Conservation (phyloP, 2,113 vertebrate species). For the Gambusia affinis region DNA sequence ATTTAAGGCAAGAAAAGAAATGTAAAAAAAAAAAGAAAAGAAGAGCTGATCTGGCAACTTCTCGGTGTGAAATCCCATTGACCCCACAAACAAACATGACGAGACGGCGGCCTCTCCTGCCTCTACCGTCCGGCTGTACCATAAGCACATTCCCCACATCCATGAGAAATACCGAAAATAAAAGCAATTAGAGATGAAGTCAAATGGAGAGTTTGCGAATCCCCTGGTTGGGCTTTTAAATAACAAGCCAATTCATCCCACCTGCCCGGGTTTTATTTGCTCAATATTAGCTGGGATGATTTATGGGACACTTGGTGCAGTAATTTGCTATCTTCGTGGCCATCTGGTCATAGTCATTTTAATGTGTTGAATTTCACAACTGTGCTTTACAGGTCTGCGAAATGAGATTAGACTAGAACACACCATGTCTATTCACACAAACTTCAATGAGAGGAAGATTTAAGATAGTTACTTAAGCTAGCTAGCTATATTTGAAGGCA, state of each 20-base stretch:
- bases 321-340: constrained; percentile 70
- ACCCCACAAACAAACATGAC: constrained; percentile 59
- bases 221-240: constrained; percentile 44
- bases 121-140: constrained; percentile 29
- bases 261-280: constrained; percentile 57
- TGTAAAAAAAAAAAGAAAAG: constrained; percentile 6
- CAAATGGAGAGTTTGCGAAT: constrained; percentile 27
- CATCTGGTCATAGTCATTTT: constrained; percentile 67
- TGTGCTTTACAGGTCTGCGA: constrained; percentile 61
- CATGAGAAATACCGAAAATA: constrained; percentile 70
- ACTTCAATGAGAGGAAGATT: constrained; percentile 44
- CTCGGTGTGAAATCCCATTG: constrained; percentile 66
- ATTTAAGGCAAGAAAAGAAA: neutral
- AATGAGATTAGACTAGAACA: constrained; percentile 65
- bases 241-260: constrained; percentile 48
- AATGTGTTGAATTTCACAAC: constrained; percentile 78
- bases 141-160: constrained; percentile 61
- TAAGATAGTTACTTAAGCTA: neutral
- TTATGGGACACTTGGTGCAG: constrained; percentile 46
- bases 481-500: neutral
- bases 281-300: constrained; percentile 63
- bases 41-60: constrained; percentile 60
- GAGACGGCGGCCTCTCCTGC: constrained; percentile 34
- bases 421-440: constrained; percentile 40
- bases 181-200: constrained; percentile 65